phyloP scores from a whole-genome alignment of 2,888 invertebrate genomes.

The Gymnoscelis rufifasciata region DNA sequence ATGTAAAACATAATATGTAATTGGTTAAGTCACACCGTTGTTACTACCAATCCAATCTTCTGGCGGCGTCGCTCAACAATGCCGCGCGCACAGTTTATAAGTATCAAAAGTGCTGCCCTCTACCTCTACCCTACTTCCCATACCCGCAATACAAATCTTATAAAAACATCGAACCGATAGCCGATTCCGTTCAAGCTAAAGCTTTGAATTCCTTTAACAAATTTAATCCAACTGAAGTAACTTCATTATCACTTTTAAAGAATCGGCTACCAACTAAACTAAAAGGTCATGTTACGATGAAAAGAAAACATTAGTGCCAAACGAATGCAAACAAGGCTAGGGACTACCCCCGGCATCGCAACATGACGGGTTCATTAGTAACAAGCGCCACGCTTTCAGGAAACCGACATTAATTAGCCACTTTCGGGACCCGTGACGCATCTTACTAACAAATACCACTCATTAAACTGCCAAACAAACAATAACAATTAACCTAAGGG shows the following conservation, averaged over 20 bases:
- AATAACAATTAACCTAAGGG: constrained; percentile 55
- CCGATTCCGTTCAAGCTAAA: constrained; percentile 9
- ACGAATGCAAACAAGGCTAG: constrained; percentile 2
- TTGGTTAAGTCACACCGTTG: constrained; percentile 20
- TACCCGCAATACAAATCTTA: constrained; percentile 48
- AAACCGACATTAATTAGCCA: neutral
- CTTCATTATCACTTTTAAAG: constrained; percentile 2
- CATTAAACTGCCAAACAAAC: constrained; percentile 45
- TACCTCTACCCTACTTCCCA: constrained; percentile 31
- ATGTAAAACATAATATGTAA: constrained; percentile 23
- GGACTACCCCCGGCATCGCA: constrained; percentile 3
- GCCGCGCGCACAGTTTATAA: constrained; percentile 40
- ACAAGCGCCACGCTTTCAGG: constrained; percentile 2
- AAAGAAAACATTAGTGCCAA: constrained; percentile 5
- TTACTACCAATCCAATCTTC: constrained; percentile 11
- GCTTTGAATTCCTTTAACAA: neutral
- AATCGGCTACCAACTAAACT: constrained; percentile 20
- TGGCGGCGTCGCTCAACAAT: constrained; percentile 14
- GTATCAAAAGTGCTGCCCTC: constrained; percentile 49
- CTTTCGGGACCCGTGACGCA: neutral
- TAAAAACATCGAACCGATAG: constrained; percentile 33
- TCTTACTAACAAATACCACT: neutral
- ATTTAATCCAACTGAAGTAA: neutral
- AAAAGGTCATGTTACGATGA: constrained; percentile 8
- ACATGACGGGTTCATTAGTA: constrained; percentile 12